A percentile compares a stretch with the other conserved stretches of the same genome.
These are phyloP conservation scores for Apodemus sylvaticus DNA, from an alignment of 2,113 vertebrate species.

Conservation along the genomic window DNA sequence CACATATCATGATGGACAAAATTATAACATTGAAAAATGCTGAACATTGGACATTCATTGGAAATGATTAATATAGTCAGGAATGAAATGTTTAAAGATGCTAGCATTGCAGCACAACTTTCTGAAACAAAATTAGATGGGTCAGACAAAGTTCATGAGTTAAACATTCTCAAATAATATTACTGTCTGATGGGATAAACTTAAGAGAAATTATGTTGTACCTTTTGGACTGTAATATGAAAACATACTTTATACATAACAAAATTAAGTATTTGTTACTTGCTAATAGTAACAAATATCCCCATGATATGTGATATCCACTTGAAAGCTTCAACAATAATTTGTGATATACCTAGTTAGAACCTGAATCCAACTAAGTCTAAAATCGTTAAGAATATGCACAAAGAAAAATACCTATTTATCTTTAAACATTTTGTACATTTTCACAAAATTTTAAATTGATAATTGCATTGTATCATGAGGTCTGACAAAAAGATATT, in stretches of 20 bases:
- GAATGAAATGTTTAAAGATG: not conserved
- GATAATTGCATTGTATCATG: not conserved
- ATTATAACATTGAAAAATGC: not conserved
- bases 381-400: not conserved
- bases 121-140: not conserved
- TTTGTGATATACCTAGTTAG: not conserved
- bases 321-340: not conserved
- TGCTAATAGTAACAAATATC: not conserved
- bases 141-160: not conserved
- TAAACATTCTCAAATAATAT: not conserved
- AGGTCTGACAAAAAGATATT: not conserved
- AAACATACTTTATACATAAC: rapidly evolving
- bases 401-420: not conserved
- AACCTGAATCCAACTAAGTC: not conserved
- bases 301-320: too few relatives aligned
- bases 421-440: not conserved
- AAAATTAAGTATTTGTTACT: not conserved
- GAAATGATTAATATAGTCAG: not conserved
- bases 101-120: not conserved
- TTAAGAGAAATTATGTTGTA: not conserved
- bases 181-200: not conserved
- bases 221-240: not conserved
- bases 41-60: not conserved
- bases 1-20: not conserved
- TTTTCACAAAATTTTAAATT: not conserved